Conservation (phyloP, 2,888 invertebrate species). For the Heliconius ismenius region DNA sequence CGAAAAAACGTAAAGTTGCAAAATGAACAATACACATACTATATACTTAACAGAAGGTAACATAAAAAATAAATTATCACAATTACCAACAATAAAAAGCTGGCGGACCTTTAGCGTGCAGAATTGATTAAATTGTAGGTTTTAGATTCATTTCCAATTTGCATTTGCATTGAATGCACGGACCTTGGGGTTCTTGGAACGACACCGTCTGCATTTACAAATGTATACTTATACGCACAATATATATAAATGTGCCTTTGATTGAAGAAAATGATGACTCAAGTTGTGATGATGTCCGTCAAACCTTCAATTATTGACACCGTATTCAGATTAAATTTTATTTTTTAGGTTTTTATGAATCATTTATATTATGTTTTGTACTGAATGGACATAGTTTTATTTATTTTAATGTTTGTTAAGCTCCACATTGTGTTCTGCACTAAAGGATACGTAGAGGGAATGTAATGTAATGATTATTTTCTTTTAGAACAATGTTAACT, state of each 20-base stretch:
- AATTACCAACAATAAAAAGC: slow-evolving; percentile 2
- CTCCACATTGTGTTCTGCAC: no score
- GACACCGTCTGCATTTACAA: slow-evolving; percentile 37
- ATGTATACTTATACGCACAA: not conserved
- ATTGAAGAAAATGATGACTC: slow-evolving; percentile 10
- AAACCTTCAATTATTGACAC: not conserved
- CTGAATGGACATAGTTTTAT: no score
- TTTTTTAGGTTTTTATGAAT: no score
- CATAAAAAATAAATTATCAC: slow-evolving; percentile 17
- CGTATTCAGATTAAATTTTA: not conserved
- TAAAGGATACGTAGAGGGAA: no score
- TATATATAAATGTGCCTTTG: not conserved
- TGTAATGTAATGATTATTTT: no score
- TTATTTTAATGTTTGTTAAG: no score
- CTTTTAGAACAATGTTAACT: no score
- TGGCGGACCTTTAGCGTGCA: slow-evolving; percentile 18
- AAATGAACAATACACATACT: not conserved
- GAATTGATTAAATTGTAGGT: slow-evolving; percentile 27
- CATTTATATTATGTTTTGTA: no score
- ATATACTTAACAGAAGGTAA: not conserved
- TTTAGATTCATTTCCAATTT: slow-evolving; percentile 40
- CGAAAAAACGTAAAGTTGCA: not conserved
- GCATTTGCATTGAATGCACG: slow-evolving; percentile 52
- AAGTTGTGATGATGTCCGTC: not conserved
- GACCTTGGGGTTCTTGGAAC: slow-evolving; percentile 35